Conservation (phyloP, 2,797 vertebrate genomes). For the Otolemur crassicaudatus region DNA sequence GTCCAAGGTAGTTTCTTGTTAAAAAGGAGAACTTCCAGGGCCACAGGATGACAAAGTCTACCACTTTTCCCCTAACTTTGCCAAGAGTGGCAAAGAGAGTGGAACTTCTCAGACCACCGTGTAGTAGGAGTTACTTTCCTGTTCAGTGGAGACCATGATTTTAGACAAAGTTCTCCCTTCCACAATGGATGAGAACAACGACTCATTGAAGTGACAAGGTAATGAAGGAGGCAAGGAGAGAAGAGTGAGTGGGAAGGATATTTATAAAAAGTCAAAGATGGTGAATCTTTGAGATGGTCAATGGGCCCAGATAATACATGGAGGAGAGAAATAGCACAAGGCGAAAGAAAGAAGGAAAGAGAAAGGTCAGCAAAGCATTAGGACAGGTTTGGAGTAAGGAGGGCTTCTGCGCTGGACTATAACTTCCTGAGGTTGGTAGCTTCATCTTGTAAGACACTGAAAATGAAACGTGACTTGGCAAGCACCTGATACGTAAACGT, state of each 20-base stretch:
- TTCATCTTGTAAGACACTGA: background rate
- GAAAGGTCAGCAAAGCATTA: background rate
- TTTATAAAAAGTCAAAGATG: background rate
- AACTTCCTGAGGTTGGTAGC: background rate
- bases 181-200: background rate
- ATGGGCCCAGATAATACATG: background rate
- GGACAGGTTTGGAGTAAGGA: background rate
- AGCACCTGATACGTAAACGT: constrained; percentile 40
- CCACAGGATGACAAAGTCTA: background rate
- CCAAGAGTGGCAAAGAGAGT: background rate
- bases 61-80: background rate
- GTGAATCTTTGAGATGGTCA: background rate
- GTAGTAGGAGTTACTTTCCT: background rate
- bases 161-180: background rate
- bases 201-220: background rate
- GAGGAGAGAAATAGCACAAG: background rate
- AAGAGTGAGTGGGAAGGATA: background rate
- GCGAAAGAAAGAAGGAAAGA: constrained; percentile 24
- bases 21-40: background rate
- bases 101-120: background rate
- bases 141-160: background rate
- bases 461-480: constrained; percentile 39
- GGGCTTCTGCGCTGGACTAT: background rate
- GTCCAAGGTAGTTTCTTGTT: background rate
- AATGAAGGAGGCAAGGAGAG: background rate